Evolutionary conservation across 2,797 vertebrate genomes (phyloP).

Genomic region (Sebastes vulpes): DNA sequence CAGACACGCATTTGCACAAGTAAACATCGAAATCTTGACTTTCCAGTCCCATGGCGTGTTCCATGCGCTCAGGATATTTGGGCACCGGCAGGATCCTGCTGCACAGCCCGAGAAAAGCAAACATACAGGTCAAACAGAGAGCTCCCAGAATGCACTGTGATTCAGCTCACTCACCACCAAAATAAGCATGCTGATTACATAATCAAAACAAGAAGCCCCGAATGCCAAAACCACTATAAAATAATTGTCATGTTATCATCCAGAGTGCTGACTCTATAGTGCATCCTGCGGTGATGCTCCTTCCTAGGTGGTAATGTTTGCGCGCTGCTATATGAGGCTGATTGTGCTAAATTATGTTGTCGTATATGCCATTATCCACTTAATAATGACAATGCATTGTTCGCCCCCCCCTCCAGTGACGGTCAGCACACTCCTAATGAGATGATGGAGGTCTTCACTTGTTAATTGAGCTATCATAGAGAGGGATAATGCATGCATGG

Average conservation of each 20-base stretch:
- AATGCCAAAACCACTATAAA: slow-evolving; percentile 51
- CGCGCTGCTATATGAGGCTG: slow-evolving; percentile 30
- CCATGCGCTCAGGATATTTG: slow-evolving; percentile 67
- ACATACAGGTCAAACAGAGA: slow-evolving; percentile 76
- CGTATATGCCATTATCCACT: slow-evolving; percentile 49
- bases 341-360: slow-evolving; percentile 46
- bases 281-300: slow-evolving; percentile 33
- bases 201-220: slow-evolving; percentile 65
- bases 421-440: slow-evolving; percentile 25
- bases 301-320: slow-evolving; percentile 35
- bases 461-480: slow-evolving; percentile 64
- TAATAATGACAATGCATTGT: slow-evolving; percentile 43
- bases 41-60: slow-evolving; percentile 60
- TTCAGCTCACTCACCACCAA: slow-evolving; percentile 63
- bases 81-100: slow-evolving; percentile 60
- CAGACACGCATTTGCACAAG: slow-evolving; percentile 65
- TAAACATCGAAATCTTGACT: slow-evolving; percentile 76
- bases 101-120: slow-evolving; percentile 71
- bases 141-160: slow-evolving; percentile 67
- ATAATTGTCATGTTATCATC: slow-evolving; percentile 59
- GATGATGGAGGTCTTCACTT: slow-evolving; percentile 47
- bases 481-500: slow-evolving; percentile 40
- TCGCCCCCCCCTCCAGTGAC: slow-evolving; percentile 24
- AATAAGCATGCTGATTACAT: slow-evolving; percentile 71
- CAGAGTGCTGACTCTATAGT: slow-evolving; percentile 25